Base-by-base conservation (phyloP, 1,140 invertebrate species). In the Dreissena rostriformis region DNA sequence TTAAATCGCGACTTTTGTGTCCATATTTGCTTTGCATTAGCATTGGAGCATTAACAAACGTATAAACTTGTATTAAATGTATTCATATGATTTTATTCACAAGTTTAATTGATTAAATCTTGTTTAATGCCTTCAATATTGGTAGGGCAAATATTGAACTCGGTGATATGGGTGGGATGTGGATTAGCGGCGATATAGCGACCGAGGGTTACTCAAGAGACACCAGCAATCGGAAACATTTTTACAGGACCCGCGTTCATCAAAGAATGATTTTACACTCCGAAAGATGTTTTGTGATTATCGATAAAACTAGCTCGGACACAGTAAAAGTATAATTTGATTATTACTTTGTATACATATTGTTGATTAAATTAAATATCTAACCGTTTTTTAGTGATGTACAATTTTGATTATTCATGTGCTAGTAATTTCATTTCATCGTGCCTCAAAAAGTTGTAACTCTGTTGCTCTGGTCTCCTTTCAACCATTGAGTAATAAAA, bases 21-120 rank as follows among this genome's bases (percentile, higher is more conserved):
- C 80, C 80, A 75, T 82, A 75, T 82, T 82, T 82, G 80, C 80
- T 82, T 82, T 82, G 80, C 72, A 82, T 82, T 82, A 82, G n/a
- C 80, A 51, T n/a, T 68, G 71, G 61, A 39, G 80, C 80, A 73
- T 82, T 65, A 67, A 82, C 49, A 55, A 68, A 68, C 61, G 24
- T 61, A 82, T 82, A 71, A 82, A 82, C 63, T 11, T 82, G 80
- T 82, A 74, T 74, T 82, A 68, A 75, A 75, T 73, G 53, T 82
- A 67, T 82, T 82, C 80, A 82, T 82, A 82, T 74, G 71, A 55
- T 82, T 82, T 82, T 82, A 82, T 82, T 82, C 72, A 82, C 71
- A 82, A 74, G 26, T 82, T 82, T 82, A 82, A 82, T 82, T 82
- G 80, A 82, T 82, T 82, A 73, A 71, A 82, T 72, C 71, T 29